Conservation (phyloP, 92 coral and sea anemone species). For the Hydrozoanthus gracilis region DNA sequence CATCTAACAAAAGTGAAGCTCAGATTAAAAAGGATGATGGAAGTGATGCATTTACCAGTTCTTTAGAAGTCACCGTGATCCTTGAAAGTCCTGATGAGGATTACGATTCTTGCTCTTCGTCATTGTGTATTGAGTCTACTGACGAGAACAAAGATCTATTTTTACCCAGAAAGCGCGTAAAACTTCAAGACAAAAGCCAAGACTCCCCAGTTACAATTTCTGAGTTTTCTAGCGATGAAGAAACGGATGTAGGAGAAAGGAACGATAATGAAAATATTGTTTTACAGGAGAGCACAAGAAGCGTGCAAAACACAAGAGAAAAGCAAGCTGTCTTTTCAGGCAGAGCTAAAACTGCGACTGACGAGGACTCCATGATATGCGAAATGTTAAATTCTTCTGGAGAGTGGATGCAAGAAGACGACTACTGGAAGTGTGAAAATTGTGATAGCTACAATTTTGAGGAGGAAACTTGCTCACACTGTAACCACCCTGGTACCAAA, state of each 20-base stretch:
- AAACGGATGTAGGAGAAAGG: not conserved
- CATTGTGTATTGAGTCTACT: not conserved
- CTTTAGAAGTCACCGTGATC: conserved; percentile 6
- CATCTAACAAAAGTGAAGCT: not conserved
- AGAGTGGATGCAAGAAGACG: conserved; percentile 66
- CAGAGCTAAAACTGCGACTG: conserved; percentile 5
- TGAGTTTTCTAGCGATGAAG: conserved; percentile 43
- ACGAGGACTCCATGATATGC: conserved; percentile 26
- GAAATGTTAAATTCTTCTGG: conserved; percentile 31
- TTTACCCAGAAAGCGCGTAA: conserved; percentile 36
- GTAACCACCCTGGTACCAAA: conserved; percentile 1
- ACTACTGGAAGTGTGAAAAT: conserved; percentile 61
- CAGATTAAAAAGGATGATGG: not conserved
- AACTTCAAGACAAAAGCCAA: not conserved
- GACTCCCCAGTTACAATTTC: conserved; percentile 23
- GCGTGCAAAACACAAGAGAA: conserved; percentile 17
- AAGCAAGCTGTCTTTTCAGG: conserved; percentile 34
- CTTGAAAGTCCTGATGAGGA: conserved; percentile 31
- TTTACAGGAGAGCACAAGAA: conserved; percentile 25
- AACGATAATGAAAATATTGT: conserved; percentile 3
- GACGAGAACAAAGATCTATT: not conserved
- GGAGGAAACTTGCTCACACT: conserved; percentile 36
- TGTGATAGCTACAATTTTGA: conserved; percentile 57
- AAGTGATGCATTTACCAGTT: not conserved
- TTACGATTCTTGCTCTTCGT: not conserved